Evolutionary conservation across 2,797 vertebrate genomes (phyloP).

Genomic region (Lithobates pipiens): DNA sequence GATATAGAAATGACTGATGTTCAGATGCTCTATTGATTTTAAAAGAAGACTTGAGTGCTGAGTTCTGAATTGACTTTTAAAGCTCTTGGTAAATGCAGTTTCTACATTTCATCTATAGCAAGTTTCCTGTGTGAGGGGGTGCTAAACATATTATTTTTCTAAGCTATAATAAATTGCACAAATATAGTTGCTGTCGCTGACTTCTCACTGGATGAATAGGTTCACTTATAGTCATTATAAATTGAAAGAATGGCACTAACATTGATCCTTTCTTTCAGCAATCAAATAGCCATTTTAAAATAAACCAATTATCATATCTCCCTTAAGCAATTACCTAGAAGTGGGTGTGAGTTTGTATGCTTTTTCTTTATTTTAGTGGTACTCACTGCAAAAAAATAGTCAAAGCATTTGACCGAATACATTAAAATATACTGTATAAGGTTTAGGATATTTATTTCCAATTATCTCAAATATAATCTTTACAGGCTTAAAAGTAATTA

Average conservation of each 20-base stretch:
- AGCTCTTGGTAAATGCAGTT: slow-evolving; percentile 36
- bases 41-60: slow-evolving; percentile 45
- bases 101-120: slow-evolving; percentile 34
- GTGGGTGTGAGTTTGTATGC: no score
- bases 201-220: neutral
- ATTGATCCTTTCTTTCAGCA: no score
- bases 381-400: no score
- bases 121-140: slow-evolving; percentile 12
- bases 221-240: neutral
- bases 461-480: no score
- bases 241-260: neutral
- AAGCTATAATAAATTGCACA: slow-evolving; percentile 10
- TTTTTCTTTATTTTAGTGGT: no score
- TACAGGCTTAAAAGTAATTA: no score
- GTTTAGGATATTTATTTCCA: no score
- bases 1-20: slow-evolving; percentile 55
- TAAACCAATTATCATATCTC: no score
- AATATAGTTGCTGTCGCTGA: neutral
- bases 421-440: no score
- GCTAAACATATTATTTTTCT: slow-evolving; percentile 35
- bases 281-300: neutral
- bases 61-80: slow-evolving; percentile 57
- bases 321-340: no score
- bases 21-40: slow-evolving; percentile 53
- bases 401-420: no score